Evolutionary conservation across 2,888 invertebrate genomes (phyloP).

Genomic region (Eumerus sabulonum): DNA sequence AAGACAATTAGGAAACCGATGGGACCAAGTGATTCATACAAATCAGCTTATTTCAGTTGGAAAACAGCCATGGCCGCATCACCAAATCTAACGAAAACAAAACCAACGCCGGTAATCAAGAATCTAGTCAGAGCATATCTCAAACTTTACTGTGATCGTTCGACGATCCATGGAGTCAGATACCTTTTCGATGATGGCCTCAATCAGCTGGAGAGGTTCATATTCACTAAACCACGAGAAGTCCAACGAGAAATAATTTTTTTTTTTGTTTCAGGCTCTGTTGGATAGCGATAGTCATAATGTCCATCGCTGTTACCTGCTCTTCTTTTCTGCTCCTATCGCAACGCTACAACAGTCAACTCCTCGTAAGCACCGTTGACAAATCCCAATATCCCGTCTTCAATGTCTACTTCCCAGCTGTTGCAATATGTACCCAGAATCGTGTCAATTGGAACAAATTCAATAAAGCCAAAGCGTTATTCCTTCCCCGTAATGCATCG

Average conservation of each 20-base stretch:
- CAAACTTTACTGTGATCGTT: constrained; percentile 74
- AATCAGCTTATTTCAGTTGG: no score
- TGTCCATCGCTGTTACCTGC: constrained; percentile 72
- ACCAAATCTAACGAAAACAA: constrained; percentile 4
- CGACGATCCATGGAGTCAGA: constrained; percentile 76
- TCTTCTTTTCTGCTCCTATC: constrained; percentile 72
- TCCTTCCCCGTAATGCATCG: constrained; percentile 72
- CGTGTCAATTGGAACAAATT: constrained; percentile 76
- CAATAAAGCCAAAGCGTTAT: constrained; percentile 72
- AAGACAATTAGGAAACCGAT: constrained; percentile 47
- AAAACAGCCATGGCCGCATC: constrained; percentile 25
- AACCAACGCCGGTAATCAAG: constrained; percentile 32
- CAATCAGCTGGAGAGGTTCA: constrained; percentile 74
- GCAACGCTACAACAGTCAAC: constrained; percentile 72
- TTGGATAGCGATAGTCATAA: constrained; percentile 73
- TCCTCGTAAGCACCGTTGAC: constrained; percentile 76
- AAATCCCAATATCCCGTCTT: constrained; percentile 76
- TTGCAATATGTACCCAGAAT: constrained; percentile 75
- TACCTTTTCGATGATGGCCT: constrained; percentile 74
- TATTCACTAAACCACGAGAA: not conserved
- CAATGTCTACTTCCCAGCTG: constrained; percentile 75
- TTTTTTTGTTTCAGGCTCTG: constrained; percentile 71
- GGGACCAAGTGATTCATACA: no score
- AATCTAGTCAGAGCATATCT: constrained; percentile 72
- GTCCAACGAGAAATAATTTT: no score